A percentile compares a stretch with the other conserved stretches of the same genome.
Evolutionary conservation across 1,140 invertebrate species (phyloP).

Genomic region (Homalodisca vitripennis): DNA sequence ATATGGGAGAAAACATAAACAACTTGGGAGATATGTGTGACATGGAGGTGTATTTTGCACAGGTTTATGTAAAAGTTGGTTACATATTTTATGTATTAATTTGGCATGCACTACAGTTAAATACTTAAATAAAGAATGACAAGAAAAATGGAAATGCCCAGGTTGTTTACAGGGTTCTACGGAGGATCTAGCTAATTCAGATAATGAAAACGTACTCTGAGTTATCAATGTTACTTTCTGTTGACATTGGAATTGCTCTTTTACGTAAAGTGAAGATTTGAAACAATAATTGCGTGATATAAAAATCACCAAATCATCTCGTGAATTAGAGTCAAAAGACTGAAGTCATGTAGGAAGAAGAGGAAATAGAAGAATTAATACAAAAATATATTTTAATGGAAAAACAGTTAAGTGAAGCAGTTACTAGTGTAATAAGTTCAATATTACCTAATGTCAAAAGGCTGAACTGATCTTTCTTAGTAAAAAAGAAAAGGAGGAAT

Average conservation of each 20-base stretch:
- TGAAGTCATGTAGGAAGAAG: background rate
- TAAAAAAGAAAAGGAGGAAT: background rate
- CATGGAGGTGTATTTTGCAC: too few species aligned
- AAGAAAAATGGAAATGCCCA: background rate
- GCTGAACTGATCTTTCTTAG: background rate
- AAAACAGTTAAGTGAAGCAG: background rate
- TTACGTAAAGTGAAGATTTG: background rate
- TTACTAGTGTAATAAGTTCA: too few species aligned
- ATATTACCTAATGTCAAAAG: too few species aligned
- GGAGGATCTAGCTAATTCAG: background rate
- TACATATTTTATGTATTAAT: too few species aligned
- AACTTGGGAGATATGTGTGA: too few species aligned
- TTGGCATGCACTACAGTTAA: background rate
- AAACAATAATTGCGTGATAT: background rate
- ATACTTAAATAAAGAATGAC: background rate
- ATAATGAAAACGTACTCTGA: background rate
- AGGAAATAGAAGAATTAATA: too few species aligned
- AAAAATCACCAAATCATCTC: background rate
- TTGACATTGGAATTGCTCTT: background rate
- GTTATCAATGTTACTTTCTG: too few species aligned
- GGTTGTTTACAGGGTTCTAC: background rate
- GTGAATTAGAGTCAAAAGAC: too few species aligned
- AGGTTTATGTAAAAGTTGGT: background rate
- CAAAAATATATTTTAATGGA: background rate
- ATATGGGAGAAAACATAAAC: too few species aligned